phyloP scores from a whole-genome alignment of 2,113 vertebrate species.

The Natator depressus region DNA sequence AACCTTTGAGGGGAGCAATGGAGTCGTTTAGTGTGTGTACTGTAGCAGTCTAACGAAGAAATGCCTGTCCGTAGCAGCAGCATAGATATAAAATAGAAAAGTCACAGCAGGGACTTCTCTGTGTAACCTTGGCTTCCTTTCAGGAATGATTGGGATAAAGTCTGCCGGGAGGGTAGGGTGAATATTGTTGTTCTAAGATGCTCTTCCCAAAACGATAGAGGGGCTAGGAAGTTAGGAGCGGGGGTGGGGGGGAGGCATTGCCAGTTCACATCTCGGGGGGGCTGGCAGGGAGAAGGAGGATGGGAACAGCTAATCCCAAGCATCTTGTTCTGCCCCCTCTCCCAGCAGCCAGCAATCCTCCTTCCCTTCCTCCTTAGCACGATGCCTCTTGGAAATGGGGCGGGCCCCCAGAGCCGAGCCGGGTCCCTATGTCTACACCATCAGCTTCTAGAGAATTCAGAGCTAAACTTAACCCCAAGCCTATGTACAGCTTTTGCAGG shows the following conservation, averaged over 20 bases:
- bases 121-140: background rate
- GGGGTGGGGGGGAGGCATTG: background rate
- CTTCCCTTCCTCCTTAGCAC: background rate
- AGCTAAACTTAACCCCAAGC: background rate
- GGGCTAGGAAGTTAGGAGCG: background rate
- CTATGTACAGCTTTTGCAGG: background rate
- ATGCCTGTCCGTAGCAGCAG: background rate
- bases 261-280: background rate
- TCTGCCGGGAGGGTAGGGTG: background rate
- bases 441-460: background rate
- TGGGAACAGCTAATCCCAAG: background rate
- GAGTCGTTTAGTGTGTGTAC: background rate
- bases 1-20: background rate
- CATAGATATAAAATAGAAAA: rapidly evolving
- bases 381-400: background rate
- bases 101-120: rapidly evolving
- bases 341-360: rapidly evolving
- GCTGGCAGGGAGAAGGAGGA: background rate
- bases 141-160: background rate
- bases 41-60: background rate
- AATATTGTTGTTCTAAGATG: background rate
- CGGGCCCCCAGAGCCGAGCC: background rate
- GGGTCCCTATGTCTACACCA: too few species aligned
- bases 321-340: background rate
- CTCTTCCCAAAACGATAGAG: background rate